Evolutionary conservation across 1,140 invertebrate species (phyloP).

Genomic region (Pemphigus obesinymphae): DNA sequence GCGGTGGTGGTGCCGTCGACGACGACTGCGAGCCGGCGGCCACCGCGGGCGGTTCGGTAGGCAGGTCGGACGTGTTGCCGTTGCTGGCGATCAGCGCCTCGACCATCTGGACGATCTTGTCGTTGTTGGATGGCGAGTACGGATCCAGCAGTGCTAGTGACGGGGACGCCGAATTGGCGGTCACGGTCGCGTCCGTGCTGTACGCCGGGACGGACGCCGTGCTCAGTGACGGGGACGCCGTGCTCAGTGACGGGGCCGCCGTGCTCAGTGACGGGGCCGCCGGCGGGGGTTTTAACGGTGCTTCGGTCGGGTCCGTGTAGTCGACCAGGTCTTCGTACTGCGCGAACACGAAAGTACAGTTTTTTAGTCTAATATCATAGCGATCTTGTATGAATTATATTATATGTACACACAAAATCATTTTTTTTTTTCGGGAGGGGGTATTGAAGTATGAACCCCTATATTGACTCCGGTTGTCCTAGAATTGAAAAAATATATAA

Average conservation of each 20-base stretch:
- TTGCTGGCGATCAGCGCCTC: conserved; percentile 27
- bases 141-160: neutral
- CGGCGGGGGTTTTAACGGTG: conserved; percentile 47
- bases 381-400: no score
- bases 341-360: conserved; percentile 1
- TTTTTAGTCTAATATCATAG: no score
- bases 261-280: no score
- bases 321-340: conserved; percentile 52
- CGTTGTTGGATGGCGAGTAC: neutral
- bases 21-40: neutral
- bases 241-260: conserved; percentile 52
- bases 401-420: no score
- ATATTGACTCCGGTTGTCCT: no score
- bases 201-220: neutral
- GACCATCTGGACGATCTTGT: conserved; percentile 36
- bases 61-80: neutral
- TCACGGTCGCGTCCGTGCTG: neutral
- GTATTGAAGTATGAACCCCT: no score
- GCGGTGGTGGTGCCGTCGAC: neutral
- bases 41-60: neutral
- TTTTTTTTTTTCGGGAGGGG: no score
- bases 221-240: neutral
- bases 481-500: no score
- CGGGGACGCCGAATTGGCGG: neutral
- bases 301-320: conserved; percentile 53